A percentile compares a stretch with the other conserved stretches of the same genome.
Evolutionary conservation across 1,140 invertebrate genomes (phyloP).

Genomic region (Pinna nobilis): DNA sequence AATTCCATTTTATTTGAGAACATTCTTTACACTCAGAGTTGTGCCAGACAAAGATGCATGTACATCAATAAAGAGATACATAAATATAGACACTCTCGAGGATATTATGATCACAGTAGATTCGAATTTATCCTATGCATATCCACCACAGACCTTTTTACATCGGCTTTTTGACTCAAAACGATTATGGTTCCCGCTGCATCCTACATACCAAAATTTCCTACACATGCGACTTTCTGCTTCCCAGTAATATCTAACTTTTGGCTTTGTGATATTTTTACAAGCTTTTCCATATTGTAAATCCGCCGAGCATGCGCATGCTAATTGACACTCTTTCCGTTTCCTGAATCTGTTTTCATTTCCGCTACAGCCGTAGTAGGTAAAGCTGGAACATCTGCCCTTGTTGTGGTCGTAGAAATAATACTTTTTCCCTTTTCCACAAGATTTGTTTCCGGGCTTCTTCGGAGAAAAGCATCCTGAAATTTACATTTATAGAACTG

Average conservation of each 20-base stretch:
- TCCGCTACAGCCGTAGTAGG: not conserved
- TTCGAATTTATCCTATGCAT: too few relatives aligned
- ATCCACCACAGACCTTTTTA: not conserved
- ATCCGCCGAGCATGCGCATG: not conserved
- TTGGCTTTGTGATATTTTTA: not conserved
- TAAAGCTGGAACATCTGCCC: not conserved
- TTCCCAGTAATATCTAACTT: constrained; percentile 23
- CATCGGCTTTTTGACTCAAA: not conserved
- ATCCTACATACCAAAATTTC: constrained; percentile 16
- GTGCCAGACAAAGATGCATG: too few relatives aligned
- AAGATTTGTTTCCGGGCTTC: not conserved
- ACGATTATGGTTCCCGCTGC: constrained; percentile 15
- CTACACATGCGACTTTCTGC: constrained; percentile 16
- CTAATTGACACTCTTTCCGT: not conserved
- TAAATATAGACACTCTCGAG: too few relatives aligned
- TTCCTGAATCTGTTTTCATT: not conserved
- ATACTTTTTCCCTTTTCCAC: not conserved
- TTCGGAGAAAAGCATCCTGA: not conserved
- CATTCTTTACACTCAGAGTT: too few relatives aligned
- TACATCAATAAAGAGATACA: too few relatives aligned
- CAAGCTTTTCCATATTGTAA: not conserved
- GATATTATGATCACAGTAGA: too few relatives aligned
- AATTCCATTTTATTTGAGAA: too few relatives aligned
- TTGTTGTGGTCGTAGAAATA: not conserved
- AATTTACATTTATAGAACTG: too few relatives aligned